Base-by-base conservation (phyloP, 2,113 vertebrate genomes). In the Pagrus major region DNA sequence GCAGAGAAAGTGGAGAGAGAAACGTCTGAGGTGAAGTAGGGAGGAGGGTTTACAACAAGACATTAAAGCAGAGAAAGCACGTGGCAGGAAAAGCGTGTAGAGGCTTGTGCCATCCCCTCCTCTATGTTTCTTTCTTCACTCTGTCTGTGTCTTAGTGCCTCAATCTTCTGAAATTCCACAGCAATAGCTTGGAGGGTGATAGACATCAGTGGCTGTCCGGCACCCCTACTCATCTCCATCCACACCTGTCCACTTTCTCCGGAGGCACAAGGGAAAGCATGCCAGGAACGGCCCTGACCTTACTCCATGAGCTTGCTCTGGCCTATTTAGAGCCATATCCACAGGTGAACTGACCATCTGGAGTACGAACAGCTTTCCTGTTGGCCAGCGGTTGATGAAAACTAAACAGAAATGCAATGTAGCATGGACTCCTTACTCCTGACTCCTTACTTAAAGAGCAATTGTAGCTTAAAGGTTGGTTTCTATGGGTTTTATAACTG, bases 231-330 rank as follows among this genome's bases (percentile, higher is more conserved):
- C 78, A 51, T 83, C 67, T 64, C 60, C 59, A 80, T 67, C 75
- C 81, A 89, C 89, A 92, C 85, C 91, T 93, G 78, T 85, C 81
- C 79, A 75, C 66, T 83, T 76, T 89, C 74, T 83, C 87, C 12
- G 3, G 20, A 84, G 83, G 83, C 79, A 71, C 5, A 42, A 47
- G 18, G 16, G 59, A 73, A 47, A 55, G 11, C 80, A 82, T 31
- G 25, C 52, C 10, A 73, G 27, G 44, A 85, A 80, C 60, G 5
- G 54, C 52, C 55, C 68, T 75, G 37, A 51, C 58, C 23, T 73
- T 39, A 31, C 39, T 67, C n/a, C 27, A n/a, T 8, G 1, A 9
- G 20, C 25, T 55, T 51, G 37, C 3, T 21, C 14, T 3, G 0
- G 27, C 60, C 69, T 18, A 25, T 78, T 51, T 35, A 15, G 37